Evolutionary conservation across 2,113 vertebrate species (phyloP).

Genomic region (Rhinopomastus cyanomelas): DNA sequence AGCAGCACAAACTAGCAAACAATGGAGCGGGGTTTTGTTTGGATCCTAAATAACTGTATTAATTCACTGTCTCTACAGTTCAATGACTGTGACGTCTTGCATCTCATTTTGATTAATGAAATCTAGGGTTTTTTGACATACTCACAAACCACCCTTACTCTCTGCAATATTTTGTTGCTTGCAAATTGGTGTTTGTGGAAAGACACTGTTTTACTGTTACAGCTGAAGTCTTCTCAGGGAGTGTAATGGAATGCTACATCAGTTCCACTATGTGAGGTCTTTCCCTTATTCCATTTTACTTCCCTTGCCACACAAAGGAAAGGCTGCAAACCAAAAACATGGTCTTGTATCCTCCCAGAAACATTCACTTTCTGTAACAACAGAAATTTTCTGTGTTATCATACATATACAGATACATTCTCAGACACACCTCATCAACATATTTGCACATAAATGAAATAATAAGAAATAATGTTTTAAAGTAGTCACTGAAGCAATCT

Average conservation of each 20-base stretch:
- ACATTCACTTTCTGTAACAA: neutral
- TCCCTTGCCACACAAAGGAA: neutral
- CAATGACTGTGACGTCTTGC: neutral
- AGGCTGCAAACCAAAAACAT: neutral
- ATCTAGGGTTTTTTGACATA: neutral
- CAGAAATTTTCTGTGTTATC: neutral
- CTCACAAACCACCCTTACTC: neutral
- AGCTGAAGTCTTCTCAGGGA: neutral
- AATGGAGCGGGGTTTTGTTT: neutral
- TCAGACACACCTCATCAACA: neutral
- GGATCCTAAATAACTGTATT: neutral
- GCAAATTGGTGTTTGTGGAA: neutral
- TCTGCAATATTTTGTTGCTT: neutral
- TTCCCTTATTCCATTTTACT: neutral
- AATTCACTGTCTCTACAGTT: neutral
- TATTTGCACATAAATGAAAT: neutral
- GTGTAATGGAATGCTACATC: neutral
- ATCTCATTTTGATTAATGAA: slow-evolving; percentile 1
- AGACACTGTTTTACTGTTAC: neutral
- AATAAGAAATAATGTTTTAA: neutral
- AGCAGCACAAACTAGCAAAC: neutral
- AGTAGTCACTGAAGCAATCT: neutral
- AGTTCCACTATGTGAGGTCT: neutral
- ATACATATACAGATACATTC: neutral
- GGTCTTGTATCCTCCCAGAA: neutral